Base-by-base conservation (phyloP, 1,140 invertebrate species). In the Anoplophora glabripennis region DNA sequence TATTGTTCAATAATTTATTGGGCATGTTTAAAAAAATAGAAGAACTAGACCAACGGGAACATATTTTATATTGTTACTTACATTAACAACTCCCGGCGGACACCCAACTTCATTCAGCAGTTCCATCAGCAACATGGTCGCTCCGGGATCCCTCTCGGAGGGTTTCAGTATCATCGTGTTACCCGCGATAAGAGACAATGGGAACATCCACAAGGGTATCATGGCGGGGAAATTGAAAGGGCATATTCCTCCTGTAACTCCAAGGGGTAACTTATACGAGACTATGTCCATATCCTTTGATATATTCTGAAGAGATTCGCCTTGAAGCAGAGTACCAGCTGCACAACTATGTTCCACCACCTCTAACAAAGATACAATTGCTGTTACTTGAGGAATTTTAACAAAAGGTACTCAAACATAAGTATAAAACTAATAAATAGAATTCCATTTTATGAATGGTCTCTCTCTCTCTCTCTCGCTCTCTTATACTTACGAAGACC, bases 171-270 rank as follows among this genome's bases (percentile, higher is more conserved):
- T 77, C 64, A 86, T 82, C 0, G 89, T 84, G 71, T 91, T 90
- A 46, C 97, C 97, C 63, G 92, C 93, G 5, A 94, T 93, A 12
- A 96, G 77, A 4, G 95, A 90, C 59, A 98, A 81, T 0, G 96
- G 96, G 79, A 98, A 96, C 88, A 96, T 98, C 97, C 98, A 99
- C 1, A 99, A 80, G 0, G 98, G 98, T 71, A 99, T 98, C 98
- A 99, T 99, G 36, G 97, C 96, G 0, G 98, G 97, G 77, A 99
- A 99, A 78, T 96, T 96, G 73, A 95, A 95, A 0, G 92, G 92
- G 35, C 72, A 74, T 66, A 77, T 76, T 76, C 81, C 81, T 63
- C 89, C 61, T 3, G 59, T 85, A 12, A 96, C 92, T 45, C 95
- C 95, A 1, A 98, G 78, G 0, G 97, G 96, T 18, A 93, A 73